Conservation (phyloP, 2,113 vertebrate genomes). For the Sarotherodon lohbergeri region DNA sequence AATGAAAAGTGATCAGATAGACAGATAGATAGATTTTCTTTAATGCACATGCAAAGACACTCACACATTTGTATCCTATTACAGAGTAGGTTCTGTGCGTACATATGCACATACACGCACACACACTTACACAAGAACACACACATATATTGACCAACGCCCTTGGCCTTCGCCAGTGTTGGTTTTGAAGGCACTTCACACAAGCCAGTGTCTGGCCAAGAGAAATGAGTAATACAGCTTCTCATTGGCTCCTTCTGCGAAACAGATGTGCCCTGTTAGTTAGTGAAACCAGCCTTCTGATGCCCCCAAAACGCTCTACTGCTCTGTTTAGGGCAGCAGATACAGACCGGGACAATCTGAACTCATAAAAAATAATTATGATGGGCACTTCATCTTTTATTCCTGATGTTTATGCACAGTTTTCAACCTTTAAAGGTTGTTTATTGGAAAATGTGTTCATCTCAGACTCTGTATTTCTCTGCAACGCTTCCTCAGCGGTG, state of each 20-base stretch:
- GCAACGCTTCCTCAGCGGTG: background rate
- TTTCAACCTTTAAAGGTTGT: background rate
- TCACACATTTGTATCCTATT: conserved; percentile 1
- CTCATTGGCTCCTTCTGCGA: conserved; percentile 62
- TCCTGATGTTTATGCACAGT: background rate
- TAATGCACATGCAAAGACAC: background rate
- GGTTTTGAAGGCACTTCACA: conserved; percentile 70
- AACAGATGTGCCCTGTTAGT: conserved; percentile 69
- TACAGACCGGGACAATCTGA: background rate
- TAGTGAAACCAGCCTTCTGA: conserved; percentile 38
- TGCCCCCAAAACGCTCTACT: conserved; percentile 37
- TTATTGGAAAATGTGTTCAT: background rate
- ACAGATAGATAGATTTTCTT: background rate
- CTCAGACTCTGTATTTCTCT: background rate
- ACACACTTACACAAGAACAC: conserved; percentile 38
- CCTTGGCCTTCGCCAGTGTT: conserved; percentile 60
- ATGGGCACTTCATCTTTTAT: background rate
- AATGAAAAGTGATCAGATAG: background rate
- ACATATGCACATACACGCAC: background rate
- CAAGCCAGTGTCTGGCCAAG: conserved; percentile 64
- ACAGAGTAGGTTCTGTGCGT: background rate
- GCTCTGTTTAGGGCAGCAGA: background rate
- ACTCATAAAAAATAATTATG: background rate
- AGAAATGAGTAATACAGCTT: conserved; percentile 68
- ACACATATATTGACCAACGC: conserved; percentile 62